phyloP scores from a whole-genome alignment of 2,797 vertebrate genomes.

The Choloepus didactylus region DNA sequence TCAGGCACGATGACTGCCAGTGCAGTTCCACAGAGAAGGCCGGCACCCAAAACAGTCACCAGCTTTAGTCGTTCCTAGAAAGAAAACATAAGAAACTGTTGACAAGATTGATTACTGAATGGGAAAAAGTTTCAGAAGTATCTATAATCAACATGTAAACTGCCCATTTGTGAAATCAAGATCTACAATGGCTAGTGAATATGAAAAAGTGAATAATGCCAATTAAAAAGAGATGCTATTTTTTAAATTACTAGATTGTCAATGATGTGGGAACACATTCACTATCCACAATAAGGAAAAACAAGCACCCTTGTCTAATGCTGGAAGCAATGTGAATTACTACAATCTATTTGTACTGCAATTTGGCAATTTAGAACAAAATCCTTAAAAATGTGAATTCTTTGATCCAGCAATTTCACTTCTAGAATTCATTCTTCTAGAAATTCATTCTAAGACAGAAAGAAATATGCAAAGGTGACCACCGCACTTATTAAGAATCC shows the following conservation, averaged over 20 bases:
- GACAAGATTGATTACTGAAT: slow-evolving; percentile 45
- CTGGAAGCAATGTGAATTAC: neutral
- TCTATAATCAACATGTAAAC: neutral
- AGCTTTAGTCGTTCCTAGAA: slow-evolving; percentile 96
- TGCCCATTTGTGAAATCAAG: slow-evolving; percentile 21
- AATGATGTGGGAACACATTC: neutral
- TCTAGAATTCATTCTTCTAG: neutral
- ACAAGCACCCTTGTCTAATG: neutral
- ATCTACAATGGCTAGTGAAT: slow-evolving; percentile 11
- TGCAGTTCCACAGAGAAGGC: slow-evolving; percentile 97
- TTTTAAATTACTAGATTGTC: slow-evolving; percentile 26
- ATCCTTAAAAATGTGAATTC: slow-evolving; percentile 61
- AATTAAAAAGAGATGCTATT: slow-evolving; percentile 51
- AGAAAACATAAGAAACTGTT: slow-evolving; percentile 71
- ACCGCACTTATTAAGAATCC: neutral
- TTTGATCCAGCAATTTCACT: slow-evolving; percentile 48
- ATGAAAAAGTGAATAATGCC: slow-evolving; percentile 61
- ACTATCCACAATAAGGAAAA: neutral
- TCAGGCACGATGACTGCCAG: slow-evolving; percentile 98
- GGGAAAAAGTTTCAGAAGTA: neutral
- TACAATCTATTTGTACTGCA: neutral
- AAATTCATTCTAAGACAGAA: slow-evolving; percentile 63
- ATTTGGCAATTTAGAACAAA: slow-evolving; percentile 44
- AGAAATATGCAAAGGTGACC: slow-evolving; percentile 28
- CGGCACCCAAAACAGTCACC: slow-evolving; percentile 97